These are phyloP conservation scores for Orius insidiosus DNA, from an alignment of 1,140 invertebrate species.

Conservation along the genomic window DNA sequence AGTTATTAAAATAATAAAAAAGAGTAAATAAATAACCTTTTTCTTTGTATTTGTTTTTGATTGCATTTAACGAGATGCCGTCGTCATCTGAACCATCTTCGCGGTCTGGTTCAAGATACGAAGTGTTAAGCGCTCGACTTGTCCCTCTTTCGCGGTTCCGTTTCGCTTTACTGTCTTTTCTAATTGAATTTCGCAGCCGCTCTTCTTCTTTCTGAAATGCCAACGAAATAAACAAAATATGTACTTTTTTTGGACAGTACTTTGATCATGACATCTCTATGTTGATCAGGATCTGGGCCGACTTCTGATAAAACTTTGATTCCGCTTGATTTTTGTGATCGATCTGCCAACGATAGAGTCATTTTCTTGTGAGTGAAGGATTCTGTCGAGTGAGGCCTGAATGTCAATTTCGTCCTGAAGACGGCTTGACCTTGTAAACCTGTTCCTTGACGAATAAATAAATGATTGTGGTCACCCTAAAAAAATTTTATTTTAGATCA, in stretches of 20 bases:
- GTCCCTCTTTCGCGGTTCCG: conserved; percentile 39
- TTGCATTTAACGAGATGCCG: conserved; percentile 77
- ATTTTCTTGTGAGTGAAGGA: conserved; percentile 98
- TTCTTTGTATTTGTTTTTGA: conserved; percentile 87
- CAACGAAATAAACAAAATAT: not conserved
- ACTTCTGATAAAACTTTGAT: conserved; percentile 93
- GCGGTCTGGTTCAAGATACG: conserved; percentile 47
- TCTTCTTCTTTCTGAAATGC: conserved; percentile 77
- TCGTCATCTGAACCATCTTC: conserved; percentile 82
- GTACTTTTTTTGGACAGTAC: conserved; percentile 26
- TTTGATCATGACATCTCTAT: conserved; percentile 78
- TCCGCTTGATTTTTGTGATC: conserved; percentile 88
- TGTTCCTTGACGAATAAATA: conserved; percentile 92
- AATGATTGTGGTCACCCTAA: conserved; percentile 81
- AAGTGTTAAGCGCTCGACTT: conserved; percentile 34
- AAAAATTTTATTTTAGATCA: conserved; percentile 23
- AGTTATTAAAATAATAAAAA: not conserved
- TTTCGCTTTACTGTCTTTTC: conserved; percentile 50
- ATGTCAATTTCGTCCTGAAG: conserved; percentile 89
- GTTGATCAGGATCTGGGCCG: conserved; percentile 82
- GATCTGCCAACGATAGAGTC: conserved; percentile 90
- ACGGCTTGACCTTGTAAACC: conserved; percentile 95
- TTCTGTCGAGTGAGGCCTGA: conserved; percentile 94
- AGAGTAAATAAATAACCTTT: conserved; percentile 10
- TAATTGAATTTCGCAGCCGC: conserved; percentile 67